Base-by-base conservation (phyloP, 2,888 invertebrate genomes). In the Labia minor region DNA sequence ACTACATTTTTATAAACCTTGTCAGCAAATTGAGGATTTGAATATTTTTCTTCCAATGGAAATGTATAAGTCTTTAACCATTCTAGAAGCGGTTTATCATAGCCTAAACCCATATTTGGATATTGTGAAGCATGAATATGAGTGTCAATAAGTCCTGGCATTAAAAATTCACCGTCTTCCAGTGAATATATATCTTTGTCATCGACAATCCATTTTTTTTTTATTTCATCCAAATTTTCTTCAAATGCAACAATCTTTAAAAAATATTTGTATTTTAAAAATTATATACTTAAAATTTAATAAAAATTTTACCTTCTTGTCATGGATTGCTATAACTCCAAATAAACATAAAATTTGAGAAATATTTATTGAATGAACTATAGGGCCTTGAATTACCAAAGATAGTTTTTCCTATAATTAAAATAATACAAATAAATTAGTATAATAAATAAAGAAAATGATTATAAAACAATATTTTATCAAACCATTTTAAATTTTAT, bases 81-180 rank as follows among this genome's bases (percentile, higher is more conserved):
- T 64, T 92, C 88, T 8, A 95, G 76, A 49, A 95, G 79, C 0
- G 87, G 85, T 71, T 85, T 83, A 74, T 93, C 92, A 71, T 92
- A 81, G 0, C 92, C 94, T 11, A 92, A 78, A 0, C 94, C 95
- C 67, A 87, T 80, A 77, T 95, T 94, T 0, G 92, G 90, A 72
- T 89, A 89, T 78, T 95, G 95, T 0, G 92, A 87, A 0, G 92
- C 93, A 79, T 95, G 95, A 10, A 91, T 89, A 75, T 95, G 95
- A 19, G 90, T 88, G 77, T 95, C 95, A 1, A 95, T 82, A 68
- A 95, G 84, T 0, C 95, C 95, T 0, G 95, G 95, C 76, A 93
- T 86, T 14, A 95, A 75, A 74, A 95, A 87, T 77, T 90, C 87
- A 64, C 66, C 74, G 68, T 37, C 67, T 65, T 19, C 71, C 18